Evolutionary conservation across 1,140 invertebrate genomes (phyloP), one percentile per base, ranked within the genome.

Genomic region (Branchinecta lynchi): DNA sequence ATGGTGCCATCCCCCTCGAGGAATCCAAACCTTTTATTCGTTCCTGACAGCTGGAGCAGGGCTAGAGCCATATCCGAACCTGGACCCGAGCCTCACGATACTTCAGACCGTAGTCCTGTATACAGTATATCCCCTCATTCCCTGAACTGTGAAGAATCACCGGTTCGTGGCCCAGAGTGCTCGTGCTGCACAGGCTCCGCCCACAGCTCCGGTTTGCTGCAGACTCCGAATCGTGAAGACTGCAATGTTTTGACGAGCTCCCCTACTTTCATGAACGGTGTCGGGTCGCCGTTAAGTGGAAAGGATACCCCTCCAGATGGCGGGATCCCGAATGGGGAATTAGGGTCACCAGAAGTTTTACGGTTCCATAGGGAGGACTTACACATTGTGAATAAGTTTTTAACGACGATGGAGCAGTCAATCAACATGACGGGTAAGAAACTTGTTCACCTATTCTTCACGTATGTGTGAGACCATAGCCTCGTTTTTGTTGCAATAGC

Each of bases 171-270:
- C 12, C 51, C 51, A 15, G 51, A 60, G 17, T 60, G 51, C 17
- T 12, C 12, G 17, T 60, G 51, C 17, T 60, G 51, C 51, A 60
- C 12, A 20, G 17, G 17, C 6, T 60, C 12, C 2, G 51, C 17
- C 51, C 51, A 12, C 6, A 60, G 51, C 51, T 15, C 17, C 51
- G 12, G 12, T 32, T 32, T 32, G 32, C 5, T 32, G 32, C 32
- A 32, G 32, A 32, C 12, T 60, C 12, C 51, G 2, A 60, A 20
- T 60, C 12, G 17, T 12, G 51, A 60, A 20, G 17, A 20, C 6
- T 60, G 51, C 17, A 60, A 60, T 20, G 51, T 60, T 20, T 60
- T 60, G 17, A 60, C 51, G 12, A 60, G 51, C 51, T 60, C 51
- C 12, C 51, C 51, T 60, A 12, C 12, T 60, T 60, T 15, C 17